Percentiles rank a stretch among this genome's conserved stretches.
phyloP scores from a whole-genome alignment of 2,797 vertebrate genomes.

The Enteromius anoplus region DNA sequence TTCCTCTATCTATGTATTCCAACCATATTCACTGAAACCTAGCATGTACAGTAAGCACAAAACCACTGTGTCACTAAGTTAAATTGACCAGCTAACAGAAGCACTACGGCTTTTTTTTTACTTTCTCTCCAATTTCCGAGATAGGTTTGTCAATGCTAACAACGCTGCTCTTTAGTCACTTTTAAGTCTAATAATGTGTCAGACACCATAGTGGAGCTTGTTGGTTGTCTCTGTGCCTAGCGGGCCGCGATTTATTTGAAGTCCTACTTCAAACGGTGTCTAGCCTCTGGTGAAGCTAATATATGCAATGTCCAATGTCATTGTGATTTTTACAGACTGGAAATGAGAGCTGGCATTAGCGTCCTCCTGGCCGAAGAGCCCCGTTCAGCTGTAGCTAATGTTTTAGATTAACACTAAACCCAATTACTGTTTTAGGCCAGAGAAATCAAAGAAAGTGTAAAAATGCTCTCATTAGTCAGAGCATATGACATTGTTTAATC shows the following conservation, averaged over 20 bases:
- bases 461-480: conserved; percentile 56
- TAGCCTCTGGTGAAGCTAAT: conserved; percentile 39
- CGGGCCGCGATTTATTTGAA: conserved; percentile 43
- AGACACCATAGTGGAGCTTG: conserved; percentile 21
- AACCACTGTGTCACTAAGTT: background rate
- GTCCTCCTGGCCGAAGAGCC: conserved; percentile 36
- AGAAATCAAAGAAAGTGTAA: conserved; percentile 56
- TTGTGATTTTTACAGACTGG: conserved; percentile 48
- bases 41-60: background rate
- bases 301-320: conserved; percentile 44
- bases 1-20: background rate
- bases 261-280: conserved; percentile 48
- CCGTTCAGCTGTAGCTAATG: conserved; percentile 28
- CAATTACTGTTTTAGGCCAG: conserved; percentile 51
- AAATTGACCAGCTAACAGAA: conserved; percentile 18
- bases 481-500: conserved; percentile 62
- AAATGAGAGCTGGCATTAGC: conserved; percentile 44
- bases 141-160: conserved; percentile 39
- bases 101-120: conserved; percentile 13
- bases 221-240: conserved; percentile 16
- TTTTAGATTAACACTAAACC: conserved; percentile 56
- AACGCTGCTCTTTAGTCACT: conserved; percentile 29
- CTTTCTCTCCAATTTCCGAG: conserved; percentile 22
- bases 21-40: background rate
- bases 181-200: conserved; percentile 46